These are phyloP conservation scores for Agrochola lota DNA, from an alignment of 2,888 invertebrate species.

Conservation along the genomic window DNA sequence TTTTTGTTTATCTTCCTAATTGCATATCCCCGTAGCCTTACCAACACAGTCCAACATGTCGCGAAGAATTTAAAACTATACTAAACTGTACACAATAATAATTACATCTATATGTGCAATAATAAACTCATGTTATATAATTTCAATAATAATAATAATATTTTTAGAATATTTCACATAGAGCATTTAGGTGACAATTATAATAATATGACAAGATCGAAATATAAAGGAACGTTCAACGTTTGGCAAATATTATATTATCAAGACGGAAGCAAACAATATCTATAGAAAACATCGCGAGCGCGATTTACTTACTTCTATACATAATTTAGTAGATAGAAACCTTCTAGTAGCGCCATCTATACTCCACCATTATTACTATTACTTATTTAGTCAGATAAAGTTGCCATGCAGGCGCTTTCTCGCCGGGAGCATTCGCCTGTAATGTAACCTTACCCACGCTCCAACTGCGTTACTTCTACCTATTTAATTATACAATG, in stretches of 20 bases:
- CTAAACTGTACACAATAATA: slow-evolving; percentile 61
- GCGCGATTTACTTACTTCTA: slow-evolving; percentile 24
- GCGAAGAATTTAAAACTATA: slow-evolving; percentile 55
- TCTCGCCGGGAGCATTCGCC: not conserved
- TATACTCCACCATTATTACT: slow-evolving; percentile 37
- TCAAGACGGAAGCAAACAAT: slow-evolving; percentile 51
- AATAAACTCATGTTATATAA: slow-evolving; percentile 43
- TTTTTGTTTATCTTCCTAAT: slow-evolving; percentile 42
- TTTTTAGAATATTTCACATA: slow-evolving; percentile 42
- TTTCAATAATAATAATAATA: slow-evolving; percentile 45
- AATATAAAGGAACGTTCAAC: slow-evolving; percentile 61
- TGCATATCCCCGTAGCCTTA: slow-evolving; percentile 2
- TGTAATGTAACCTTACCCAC: not conserved
- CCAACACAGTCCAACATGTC: slow-evolving; percentile 32
- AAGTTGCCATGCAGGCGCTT: slow-evolving; percentile 6
- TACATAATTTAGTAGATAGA: slow-evolving; percentile 33
- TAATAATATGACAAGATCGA: slow-evolving; percentile 55
- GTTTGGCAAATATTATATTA: slow-evolving; percentile 59
- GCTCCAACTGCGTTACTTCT: not conserved
- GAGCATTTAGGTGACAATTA: slow-evolving; percentile 40
- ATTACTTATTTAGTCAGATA: slow-evolving; percentile 33
- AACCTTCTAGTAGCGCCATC: slow-evolving; percentile 52
- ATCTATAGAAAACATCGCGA: slow-evolving; percentile 26
- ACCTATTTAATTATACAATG: too few relatives aligned
- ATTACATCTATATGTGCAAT: slow-evolving; percentile 58